Percentiles rank a stretch among this genome's conserved stretches.
Evolutionary conservation across 1,140 invertebrate species (phyloP).

Genomic region (Fopius arisanus): DNA sequence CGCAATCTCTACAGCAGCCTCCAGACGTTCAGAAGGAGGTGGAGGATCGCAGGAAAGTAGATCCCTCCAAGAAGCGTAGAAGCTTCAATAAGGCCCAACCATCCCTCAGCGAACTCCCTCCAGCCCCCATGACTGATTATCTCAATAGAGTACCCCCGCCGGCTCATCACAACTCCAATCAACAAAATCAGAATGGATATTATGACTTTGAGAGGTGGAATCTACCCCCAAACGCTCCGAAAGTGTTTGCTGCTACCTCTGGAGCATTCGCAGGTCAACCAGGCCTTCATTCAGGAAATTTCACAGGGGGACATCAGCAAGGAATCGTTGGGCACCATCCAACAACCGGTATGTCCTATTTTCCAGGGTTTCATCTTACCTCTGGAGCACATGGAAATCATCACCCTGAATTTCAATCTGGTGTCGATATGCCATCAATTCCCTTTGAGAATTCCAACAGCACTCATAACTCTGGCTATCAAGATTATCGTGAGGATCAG

Average conservation of each 20-base stretch:
- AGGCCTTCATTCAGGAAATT: constrained; percentile 64
- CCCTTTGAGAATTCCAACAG: constrained; percentile 40
- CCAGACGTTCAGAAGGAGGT: constrained; percentile 40
- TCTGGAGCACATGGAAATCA: constrained; percentile 55
- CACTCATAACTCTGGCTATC: constrained; percentile 37
- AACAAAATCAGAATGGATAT: constrained; percentile 73
- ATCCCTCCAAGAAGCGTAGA: constrained; percentile 53
- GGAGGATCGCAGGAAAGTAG: constrained; percentile 48
- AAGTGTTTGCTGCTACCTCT: constrained; percentile 70
- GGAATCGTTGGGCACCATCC: constrained; percentile 69
- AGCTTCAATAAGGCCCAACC: constrained; percentile 53
- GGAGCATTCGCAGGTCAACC: constrained; percentile 68
- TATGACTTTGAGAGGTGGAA: constrained; percentile 80
- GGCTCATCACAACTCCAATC: constrained; percentile 73
- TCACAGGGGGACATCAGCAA: constrained; percentile 70
- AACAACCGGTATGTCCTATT: constrained; percentile 71
- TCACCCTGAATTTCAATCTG: constrained; percentile 72
- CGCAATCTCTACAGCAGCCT: constrained; percentile 39
- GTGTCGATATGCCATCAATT: constrained; percentile 72
- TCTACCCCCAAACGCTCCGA: constrained; percentile 69
- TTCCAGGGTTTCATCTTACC: constrained; percentile 72
- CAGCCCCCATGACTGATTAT: constrained; percentile 67
- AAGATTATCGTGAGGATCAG: constrained; percentile 68
- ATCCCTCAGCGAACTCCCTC: constrained; percentile 63
- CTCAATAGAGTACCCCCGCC: constrained; percentile 73